Evolutionary conservation across 2,797 vertebrate genomes (phyloP), one percentile per base, ranked within the genome.

Genomic region (Myioborus miniatus): DNA sequence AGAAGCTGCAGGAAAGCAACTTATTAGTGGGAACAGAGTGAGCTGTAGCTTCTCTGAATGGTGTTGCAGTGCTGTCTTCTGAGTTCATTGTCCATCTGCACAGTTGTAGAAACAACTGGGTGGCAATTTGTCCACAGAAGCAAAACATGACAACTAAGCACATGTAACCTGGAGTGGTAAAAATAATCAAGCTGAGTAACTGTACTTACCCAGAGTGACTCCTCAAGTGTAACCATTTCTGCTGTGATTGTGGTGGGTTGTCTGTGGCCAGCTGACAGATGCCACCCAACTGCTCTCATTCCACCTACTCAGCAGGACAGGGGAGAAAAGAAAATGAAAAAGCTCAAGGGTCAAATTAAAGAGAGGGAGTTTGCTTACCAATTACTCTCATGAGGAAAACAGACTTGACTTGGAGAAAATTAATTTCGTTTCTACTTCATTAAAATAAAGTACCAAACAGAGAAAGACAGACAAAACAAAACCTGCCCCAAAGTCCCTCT

Each of bases 201-300:
- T 64, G 30, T 16, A 58, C 22, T 49, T 67, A 71, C 12, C 22
- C 58, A 62, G 43, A 72, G 14, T 20, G 44, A 43, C 27, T 76
- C 16, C 39, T 41, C 12, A 39, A 50, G 18, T 3, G 3, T 32
- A 56, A 20, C 7, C 12, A 5, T 43, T 56, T 65, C 46, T 72
- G 9, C 24, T 39, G 15, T 30, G 8, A 4, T 8, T 52, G 17
- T 18, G 47, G 12, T 55, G n/a, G 20, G 6, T 10, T 78, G 65
- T 30, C 29, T 0, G 0, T 69, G 60, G 39, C 18, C 0, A 2
- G 34, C 23, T 65, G n/a, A 12, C 47, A 64, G 71, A 12, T 80
- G 55, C 21, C 52, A 59, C n/a, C 8, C 52, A 52, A 8, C 17
- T 0, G 1, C 15, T 60, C 53, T 52, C 24, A 34, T 88, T 88